These are phyloP conservation scores for Pangasianodon gigas DNA, from an alignment of 2,113 vertebrate species.

Conservation along the genomic window DNA sequence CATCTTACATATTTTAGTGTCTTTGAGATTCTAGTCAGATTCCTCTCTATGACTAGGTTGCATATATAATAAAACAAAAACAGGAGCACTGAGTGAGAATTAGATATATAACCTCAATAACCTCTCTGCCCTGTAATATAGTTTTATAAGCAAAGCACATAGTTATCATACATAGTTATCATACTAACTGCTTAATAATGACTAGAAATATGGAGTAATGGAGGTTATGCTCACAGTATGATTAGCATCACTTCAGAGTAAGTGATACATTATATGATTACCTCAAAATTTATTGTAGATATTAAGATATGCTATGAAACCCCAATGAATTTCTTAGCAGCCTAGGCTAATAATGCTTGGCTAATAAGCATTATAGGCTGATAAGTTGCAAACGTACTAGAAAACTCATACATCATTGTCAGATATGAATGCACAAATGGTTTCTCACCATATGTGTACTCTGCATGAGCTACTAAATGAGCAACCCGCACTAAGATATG, in stretches of 20 bases:
- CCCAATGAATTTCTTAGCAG: background rate
- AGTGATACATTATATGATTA: slow-evolving; percentile 3
- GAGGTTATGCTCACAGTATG: background rate
- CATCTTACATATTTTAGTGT: background rate
- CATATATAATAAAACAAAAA: background rate
- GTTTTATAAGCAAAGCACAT: background rate
- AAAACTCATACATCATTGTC: background rate
- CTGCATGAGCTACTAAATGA: background rate
- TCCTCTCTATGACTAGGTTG: background rate
- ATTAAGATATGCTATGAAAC: background rate
- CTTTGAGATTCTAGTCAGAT: background rate
- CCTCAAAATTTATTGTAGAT: background rate
- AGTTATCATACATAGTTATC: background rate
- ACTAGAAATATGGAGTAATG: background rate
- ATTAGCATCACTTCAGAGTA: slow-evolving; percentile 3
- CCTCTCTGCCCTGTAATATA: background rate
- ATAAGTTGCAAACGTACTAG: background rate
- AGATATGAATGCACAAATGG: background rate
- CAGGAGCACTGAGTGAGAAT: background rate
- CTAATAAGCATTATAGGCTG: slow-evolving; percentile 3
- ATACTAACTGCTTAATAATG: slow-evolving; percentile 1
- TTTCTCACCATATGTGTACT: background rate
- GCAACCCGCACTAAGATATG: background rate
- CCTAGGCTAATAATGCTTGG: background rate
- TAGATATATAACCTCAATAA: background rate